Evolutionary conservation across 2,888 invertebrate genomes (phyloP), one percentile per base, ranked within the genome.

Genomic region (Chouioia cunea): DNA sequence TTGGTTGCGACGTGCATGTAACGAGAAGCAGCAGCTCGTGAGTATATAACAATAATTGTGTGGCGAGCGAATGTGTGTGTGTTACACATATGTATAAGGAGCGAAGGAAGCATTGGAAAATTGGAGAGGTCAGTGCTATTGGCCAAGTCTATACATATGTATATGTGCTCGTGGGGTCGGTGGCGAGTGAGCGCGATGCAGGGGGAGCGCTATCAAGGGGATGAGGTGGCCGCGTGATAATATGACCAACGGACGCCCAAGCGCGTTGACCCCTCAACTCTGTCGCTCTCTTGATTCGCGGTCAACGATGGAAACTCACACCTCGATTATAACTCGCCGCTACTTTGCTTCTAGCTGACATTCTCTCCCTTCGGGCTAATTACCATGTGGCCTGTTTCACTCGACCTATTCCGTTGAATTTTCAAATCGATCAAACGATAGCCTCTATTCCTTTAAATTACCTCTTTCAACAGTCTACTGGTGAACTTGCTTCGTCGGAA

Each of bases 41-140:
- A n/a, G 16, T 23, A 48, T 16, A 20, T 18, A 65, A 57, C 50
- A 23, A 52, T 50, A 65, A 65, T 65, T 52, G 16, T 18, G 15
- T 20, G 44, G n/a, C 15, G 54, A 16, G 48, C 50, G 8, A 20
- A n/a, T 22, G 20, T 15, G 18, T 46, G 20, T 22, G 1, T 22
- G 46, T 46, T 48, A 20, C 47, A 10, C 46, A 16, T 23, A 15
- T 20, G 50, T 46, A 57, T 43, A 44, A 10, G 18, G 18, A 16
- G 12, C 16, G 60, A 71, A 47, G 20, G 20, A 4, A 44, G 74
- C 60, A 77, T 77, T 78, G 73, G 76, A 78, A 78, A 79, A 79
- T 79, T 79, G 79, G 75, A 74, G 77, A 78, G 79, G 79, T 79
- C 79, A 79, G 79, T 79, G 77, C 76, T 75, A 76, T 6, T 27